phyloP scores from a whole-genome alignment of 2,888 invertebrate genomes.

The Drosophila aldrichi region DNA sequence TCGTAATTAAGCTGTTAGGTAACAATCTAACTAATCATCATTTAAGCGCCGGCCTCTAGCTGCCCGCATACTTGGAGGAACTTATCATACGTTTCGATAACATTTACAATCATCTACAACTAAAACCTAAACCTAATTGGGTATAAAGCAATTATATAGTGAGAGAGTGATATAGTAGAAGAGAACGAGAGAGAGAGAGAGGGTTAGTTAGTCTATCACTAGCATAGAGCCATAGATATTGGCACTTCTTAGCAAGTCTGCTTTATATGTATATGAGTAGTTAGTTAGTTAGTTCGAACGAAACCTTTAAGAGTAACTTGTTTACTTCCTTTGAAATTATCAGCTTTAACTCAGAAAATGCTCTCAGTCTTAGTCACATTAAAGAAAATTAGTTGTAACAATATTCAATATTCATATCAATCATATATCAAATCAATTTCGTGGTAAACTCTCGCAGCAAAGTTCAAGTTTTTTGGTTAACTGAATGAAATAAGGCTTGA shows the following conservation, averaged over 20 bases:
- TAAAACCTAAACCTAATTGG: constrained; percentile 41
- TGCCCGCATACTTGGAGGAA: constrained; percentile 73
- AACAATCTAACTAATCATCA: constrained; percentile 53
- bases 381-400: constrained; percentile 18
- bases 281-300: constrained; percentile 38
- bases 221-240: constrained; percentile 58
- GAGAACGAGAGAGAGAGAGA: constrained; percentile 2
- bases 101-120: constrained; percentile 70
- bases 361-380: constrained; percentile 64
- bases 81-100: constrained; percentile 74
- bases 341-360: constrained; percentile 40
- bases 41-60: constrained; percentile 52
- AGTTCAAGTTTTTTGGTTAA: background rate
- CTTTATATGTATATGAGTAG: constrained; percentile 10
- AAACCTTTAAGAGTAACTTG: constrained; percentile 50
- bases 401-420: constrained; percentile 19
- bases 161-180: constrained; percentile 9
- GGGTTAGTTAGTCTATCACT: constrained; percentile 71
- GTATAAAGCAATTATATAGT: constrained; percentile 35
- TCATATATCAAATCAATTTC: background rate
- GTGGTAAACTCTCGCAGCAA: background rate
- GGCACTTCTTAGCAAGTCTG: constrained; percentile 33
- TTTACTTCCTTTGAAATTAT: constrained; percentile 15
- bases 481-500: background rate
- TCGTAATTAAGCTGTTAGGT: constrained; percentile 42